These are phyloP conservation scores for Drosophila guanche DNA, from an alignment of 1,140 invertebrate species.

Conservation along the genomic window DNA sequence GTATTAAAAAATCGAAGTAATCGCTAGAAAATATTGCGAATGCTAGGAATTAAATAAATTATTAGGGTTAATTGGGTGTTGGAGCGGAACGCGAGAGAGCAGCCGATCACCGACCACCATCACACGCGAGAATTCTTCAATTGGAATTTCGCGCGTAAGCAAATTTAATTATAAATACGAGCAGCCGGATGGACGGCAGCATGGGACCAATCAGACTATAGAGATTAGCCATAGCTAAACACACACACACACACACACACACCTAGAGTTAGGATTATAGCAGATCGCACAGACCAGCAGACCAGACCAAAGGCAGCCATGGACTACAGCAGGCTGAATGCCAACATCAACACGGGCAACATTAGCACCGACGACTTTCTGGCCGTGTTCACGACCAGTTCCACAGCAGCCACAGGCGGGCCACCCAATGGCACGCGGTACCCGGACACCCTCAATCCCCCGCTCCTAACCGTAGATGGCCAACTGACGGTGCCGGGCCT, in stretches of 20 bases:
- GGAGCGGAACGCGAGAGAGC: neutral
- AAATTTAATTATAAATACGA: conserved; percentile 68
- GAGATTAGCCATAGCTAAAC: conserved; percentile 20
- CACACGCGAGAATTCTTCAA: conserved; percentile 10
- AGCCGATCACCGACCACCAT: conserved; percentile 8
- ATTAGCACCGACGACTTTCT: conserved; percentile 81
- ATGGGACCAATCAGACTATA: conserved; percentile 76
- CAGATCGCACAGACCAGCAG: conserved; percentile 3
- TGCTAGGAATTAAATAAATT: conserved; percentile 70
- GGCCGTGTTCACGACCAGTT: conserved; percentile 67
- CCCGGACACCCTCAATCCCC: conserved; percentile 66
- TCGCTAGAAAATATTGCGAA: conserved; percentile 33
- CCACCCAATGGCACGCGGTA: neutral
- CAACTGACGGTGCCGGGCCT: conserved; percentile 67
- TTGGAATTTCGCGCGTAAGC: conserved; percentile 49
- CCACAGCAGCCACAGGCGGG: conserved; percentile 9
- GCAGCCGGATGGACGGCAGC: conserved; percentile 43
- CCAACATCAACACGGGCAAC: conserved; percentile 77
- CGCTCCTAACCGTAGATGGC: conserved; percentile 72
- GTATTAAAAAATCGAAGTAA: conserved; percentile 73
- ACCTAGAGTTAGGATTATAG: conserved; percentile 5
- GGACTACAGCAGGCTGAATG: conserved; percentile 67
- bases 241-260: neutral
- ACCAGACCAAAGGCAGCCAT: conserved; percentile 25
- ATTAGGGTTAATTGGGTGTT: conserved; percentile 61